phyloP scores from a whole-genome alignment of 2,797 vertebrate species.

The Hemibagrus guttatus region DNA sequence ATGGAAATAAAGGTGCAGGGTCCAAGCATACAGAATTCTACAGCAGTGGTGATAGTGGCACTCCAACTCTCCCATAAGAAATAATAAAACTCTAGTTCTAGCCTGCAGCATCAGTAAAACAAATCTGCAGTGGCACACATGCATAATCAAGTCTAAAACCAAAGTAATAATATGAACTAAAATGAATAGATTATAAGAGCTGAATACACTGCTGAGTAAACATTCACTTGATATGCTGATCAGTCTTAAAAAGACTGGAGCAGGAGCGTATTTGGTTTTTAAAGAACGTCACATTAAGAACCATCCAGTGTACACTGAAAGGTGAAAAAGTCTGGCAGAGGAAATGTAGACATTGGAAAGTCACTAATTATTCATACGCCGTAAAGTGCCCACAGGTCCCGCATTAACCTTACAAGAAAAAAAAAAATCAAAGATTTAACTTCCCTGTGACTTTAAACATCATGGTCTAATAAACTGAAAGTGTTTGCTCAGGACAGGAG shows the following conservation, averaged over 20 bases:
- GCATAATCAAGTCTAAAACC: too few relatives aligned
- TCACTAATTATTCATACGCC: background rate
- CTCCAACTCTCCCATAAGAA: background rate
- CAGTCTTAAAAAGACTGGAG: background rate
- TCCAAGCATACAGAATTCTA: background rate
- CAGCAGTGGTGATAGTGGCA: background rate
- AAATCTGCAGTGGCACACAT: background rate
- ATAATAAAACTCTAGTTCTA: background rate
- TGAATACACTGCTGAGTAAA: background rate
- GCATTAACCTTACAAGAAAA: slow-evolving; percentile 4
- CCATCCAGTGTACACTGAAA: background rate
- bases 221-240: background rate
- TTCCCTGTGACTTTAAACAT: slow-evolving; percentile 5
- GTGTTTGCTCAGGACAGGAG: background rate
- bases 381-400: background rate
- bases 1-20: background rate
- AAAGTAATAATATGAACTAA: background rate
- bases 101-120: too few relatives aligned
- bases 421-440: background rate
- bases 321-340: background rate
- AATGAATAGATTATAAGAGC: too few relatives aligned
- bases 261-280: background rate
- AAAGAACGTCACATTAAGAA: background rate
- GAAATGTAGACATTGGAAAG: background rate
- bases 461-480: background rate